A percentile compares a stretch with the other conserved stretches of the same genome.
phyloP scores from a whole-genome alignment of 2,797 vertebrate genomes.

The Crocodylus rhombifer region DNA sequence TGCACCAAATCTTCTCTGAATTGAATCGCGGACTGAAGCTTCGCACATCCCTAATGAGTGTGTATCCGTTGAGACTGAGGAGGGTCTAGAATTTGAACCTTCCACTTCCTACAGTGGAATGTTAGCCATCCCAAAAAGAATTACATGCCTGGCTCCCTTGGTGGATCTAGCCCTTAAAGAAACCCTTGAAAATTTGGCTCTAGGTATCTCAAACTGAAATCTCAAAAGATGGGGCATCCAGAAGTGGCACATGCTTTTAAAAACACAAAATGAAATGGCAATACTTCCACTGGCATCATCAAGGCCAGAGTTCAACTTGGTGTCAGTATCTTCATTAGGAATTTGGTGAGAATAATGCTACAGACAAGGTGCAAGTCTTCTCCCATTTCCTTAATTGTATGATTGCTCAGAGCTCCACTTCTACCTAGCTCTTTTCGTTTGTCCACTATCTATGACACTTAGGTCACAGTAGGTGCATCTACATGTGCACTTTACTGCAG shows the following conservation, averaged over 20 bases:
- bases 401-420: background rate
- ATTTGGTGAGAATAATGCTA: background rate
- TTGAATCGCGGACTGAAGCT: no score
- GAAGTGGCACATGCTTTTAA: background rate
- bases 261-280: background rate
- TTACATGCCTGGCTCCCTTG: background rate
- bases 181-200: background rate
- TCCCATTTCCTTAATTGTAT: background rate
- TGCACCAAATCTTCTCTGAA: no score
- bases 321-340: background rate
- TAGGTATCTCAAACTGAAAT: background rate
- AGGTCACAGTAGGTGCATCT: no score
- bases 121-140: background rate
- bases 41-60: no score
- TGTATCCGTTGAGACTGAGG: no score
- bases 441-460: no score
- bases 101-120: background rate
- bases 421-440: no score
- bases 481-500: no score
- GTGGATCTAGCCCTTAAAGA: background rate
- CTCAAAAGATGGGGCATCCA: background rate
- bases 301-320: background rate
- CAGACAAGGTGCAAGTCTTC: background rate
- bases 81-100: no score
- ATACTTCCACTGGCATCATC: background rate